Percentiles rank a stretch among this genome's conserved stretches.
phyloP scores from a whole-genome alignment of 2,888 invertebrate genomes.

The Lysandra coridon region DNA sequence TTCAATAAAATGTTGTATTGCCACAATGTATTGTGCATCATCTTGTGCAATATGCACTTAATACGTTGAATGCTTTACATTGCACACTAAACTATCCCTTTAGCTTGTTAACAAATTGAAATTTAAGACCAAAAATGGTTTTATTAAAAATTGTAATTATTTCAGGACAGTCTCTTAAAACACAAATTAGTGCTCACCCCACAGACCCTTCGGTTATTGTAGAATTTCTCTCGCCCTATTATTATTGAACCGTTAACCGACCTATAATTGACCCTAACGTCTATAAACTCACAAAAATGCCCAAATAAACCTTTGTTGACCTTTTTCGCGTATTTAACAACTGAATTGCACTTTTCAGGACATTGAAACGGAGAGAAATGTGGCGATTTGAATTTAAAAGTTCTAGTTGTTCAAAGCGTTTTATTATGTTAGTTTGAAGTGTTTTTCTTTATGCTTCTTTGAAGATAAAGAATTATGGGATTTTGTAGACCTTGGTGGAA shows the following conservation, averaged over 20 bases:
- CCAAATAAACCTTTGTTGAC: not conserved
- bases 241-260: slow-evolving; percentile 22
- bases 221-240: slow-evolving; percentile 17
- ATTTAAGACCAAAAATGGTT: too few relatives aligned
- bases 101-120: too few relatives aligned
- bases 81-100: too few relatives aligned
- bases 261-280: slow-evolving; percentile 29
- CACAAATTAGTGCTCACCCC: not conserved
- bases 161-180: not conserved
- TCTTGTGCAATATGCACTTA: too few relatives aligned
- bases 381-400: not conserved
- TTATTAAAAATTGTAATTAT: too few relatives aligned
- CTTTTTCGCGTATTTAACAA: slow-evolving; percentile 11
- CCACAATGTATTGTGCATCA: too few relatives aligned
- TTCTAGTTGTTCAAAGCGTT: not conserved
- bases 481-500: too few relatives aligned
- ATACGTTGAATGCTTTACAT: too few relatives aligned
- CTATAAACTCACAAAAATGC: slow-evolving; percentile 23
- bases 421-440: not conserved
- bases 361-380: not conserved
- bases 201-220: slow-evolving; percentile 25
- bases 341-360: not conserved
- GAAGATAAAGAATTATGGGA: too few relatives aligned
- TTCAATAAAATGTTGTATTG: too few relatives aligned
- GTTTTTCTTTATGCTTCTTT: not conserved